A percentile compares a stretch with the other conserved stretches of the same genome.
These are phyloP conservation scores for Cheilosia variabilis DNA, from an alignment of 2,888 invertebrate genomes.

Conservation along the genomic window DNA sequence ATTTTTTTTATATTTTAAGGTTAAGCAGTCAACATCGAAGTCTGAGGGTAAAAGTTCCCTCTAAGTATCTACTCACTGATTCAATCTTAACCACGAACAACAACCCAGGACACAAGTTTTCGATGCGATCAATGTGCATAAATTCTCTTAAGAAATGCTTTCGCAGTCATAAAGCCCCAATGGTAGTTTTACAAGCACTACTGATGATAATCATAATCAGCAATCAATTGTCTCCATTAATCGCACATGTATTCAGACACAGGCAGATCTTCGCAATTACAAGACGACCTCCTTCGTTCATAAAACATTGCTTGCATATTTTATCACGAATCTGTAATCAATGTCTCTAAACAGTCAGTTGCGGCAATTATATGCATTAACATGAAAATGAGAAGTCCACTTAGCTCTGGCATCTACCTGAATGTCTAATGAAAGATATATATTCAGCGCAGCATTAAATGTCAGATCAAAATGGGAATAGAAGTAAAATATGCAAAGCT, in stretches of 20 bases:
- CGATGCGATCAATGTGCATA: too few species aligned
- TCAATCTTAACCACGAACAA: too few species aligned
- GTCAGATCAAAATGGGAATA: slow-evolving; percentile 44
- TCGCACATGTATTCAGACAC: slow-evolving; percentile 4
- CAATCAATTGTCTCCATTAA: slow-evolving; percentile 32
- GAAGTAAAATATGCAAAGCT: background rate
- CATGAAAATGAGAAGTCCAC: slow-evolving; percentile 4
- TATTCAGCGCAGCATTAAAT: slow-evolving; percentile 38
- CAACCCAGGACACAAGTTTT: too few species aligned
- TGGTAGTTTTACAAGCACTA: too few species aligned
- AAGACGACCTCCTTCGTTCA: slow-evolving; percentile 23
- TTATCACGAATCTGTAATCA: slow-evolving; percentile 42
- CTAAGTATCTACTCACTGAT: too few species aligned
- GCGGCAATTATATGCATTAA: slow-evolving; percentile 24
- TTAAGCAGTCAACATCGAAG: too few species aligned
- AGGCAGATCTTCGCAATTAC: slow-evolving; percentile 12
- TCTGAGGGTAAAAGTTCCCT: too few species aligned
- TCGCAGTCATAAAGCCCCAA: too few species aligned
- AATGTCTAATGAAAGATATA: slow-evolving; percentile 22
- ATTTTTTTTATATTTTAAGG: too few species aligned
- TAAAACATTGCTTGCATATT: slow-evolving; percentile 11
- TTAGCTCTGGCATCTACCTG: slow-evolving; percentile 8
- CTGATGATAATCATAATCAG: slow-evolving; percentile 21
- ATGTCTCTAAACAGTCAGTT: slow-evolving; percentile 10
- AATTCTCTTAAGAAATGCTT: too few species aligned